Base-by-base conservation (phyloP, 1,140 invertebrate species). In the Portunus trituberculatus region DNA sequence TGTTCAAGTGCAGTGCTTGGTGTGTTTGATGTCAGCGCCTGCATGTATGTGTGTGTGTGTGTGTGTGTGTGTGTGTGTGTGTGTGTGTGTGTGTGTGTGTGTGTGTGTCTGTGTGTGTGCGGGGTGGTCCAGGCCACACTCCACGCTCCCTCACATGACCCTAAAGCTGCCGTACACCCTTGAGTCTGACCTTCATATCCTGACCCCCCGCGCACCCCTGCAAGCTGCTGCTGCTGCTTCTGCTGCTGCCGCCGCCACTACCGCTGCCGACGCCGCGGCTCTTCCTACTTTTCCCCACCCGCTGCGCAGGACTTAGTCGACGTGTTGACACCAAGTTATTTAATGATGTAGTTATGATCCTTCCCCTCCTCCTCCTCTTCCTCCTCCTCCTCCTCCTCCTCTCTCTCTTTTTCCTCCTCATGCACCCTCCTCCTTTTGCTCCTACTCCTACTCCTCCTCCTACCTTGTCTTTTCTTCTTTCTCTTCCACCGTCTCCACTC, bases 21-120 rank as follows among this genome's bases (percentile, higher is more conserved):
- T n/a, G 25, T 76, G 67, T 76, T 25, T 76, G 67, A 20, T 59
- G 16, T 59, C 16, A 59, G 52, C 16, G 52, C 52, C 16, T 87
- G 12, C 12, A 32, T 46, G 29, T 25, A 20, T 46, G 84, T 46
- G 84, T 46, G 84, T n/a, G 84, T n/a, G 84, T 46, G 84, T 87
- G 84, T 87, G 84, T 87, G 84, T 87, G 84, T 31, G 84, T 31
- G 84, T 87, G 84, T 31, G 84, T 87, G 84, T 87, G 84, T 87
- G 84, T 31, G 84, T 87, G 84, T 87, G 84, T 87, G 29, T 32
- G 84, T 87, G 84, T 31, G 84, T 87, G 84, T 39, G 84, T 87
- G 84, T 87, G 29, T 25, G 82, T 84, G 82, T 25, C 6, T 87
- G 84, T 87, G 59, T 76, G 59, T 76, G 59, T 76, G 59, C 7